Percentiles rank a stretch among this genome's conserved stretches.
phyloP scores from a whole-genome alignment of 2,888 invertebrate genomes.

The Onchidella celtica region DNA sequence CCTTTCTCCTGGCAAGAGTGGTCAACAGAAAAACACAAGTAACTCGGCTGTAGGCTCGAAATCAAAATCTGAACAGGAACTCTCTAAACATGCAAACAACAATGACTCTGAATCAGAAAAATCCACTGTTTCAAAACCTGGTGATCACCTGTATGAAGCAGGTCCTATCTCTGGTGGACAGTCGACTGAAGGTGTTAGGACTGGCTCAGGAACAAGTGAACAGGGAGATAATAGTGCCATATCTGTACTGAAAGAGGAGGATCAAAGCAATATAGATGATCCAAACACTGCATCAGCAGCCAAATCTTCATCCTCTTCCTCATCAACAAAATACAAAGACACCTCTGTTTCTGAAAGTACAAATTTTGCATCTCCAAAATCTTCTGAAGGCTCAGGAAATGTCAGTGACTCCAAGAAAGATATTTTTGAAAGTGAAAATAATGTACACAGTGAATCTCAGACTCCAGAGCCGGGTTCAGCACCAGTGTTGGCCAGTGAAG shows the following conservation, averaged over 20 bases:
- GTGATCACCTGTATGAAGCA: background rate
- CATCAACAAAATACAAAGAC: background rate
- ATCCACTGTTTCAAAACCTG: background rate
- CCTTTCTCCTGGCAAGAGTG: slow-evolving; percentile 10
- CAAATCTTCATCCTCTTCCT: background rate
- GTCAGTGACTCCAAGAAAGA: too few species aligned
- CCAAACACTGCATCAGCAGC: background rate
- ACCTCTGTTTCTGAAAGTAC: background rate
- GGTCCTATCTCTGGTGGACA: too few species aligned
- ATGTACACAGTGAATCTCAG: background rate
- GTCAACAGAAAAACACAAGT: background rate
- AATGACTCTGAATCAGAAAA: background rate
- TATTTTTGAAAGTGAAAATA: background rate
- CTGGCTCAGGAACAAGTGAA: background rate
- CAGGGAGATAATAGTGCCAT: background rate
- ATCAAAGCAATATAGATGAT: background rate
- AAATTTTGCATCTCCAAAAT: background rate
- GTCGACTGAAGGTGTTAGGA: background rate
- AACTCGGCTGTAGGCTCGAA: background rate
- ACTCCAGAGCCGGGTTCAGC: background rate
- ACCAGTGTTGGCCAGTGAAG: background rate
- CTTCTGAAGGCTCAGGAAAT: too few species aligned
- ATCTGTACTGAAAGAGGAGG: background rate
- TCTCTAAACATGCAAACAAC: background rate
- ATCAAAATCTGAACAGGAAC: background rate